Base-by-base conservation (phyloP, 2,797 vertebrate species). In the Microchirus variegatus region DNA sequence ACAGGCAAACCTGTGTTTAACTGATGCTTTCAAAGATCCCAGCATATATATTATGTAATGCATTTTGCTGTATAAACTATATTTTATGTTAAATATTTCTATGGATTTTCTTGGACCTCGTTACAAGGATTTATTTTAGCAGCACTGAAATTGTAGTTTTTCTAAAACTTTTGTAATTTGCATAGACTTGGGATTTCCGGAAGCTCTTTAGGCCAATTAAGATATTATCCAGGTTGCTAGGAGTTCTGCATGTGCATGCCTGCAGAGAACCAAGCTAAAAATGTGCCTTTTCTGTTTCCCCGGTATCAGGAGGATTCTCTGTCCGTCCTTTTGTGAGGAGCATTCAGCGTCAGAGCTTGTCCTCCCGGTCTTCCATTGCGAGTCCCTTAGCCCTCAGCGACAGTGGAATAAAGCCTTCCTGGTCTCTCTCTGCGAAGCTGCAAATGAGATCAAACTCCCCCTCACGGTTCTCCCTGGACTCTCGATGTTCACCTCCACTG, bases 291-390 rank as follows among this genome's bases (percentile, higher is more conserved):
- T 52, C 8, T 14, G 1, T 47, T 70, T 67, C 17, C 38, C 61
- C 57, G 2, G 81, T 78, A 80, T 63, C 59, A 98, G 98, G 98
- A 69, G 98, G 98, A 44, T 99, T 99, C 90, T 99, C 96, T 0
- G 94, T 96, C 2, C 95, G 97, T 0, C 97, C 98, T 0, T 98
- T 99, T 38, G 97, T 99, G 67, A 92, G 97, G 77, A 98, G 98
- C 19, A 98, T 99, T 41, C 97, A 99, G 48, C 96, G 93, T 13
- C 98, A 99, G 91, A 99, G 96, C 82, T 69, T 93, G 78, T 98
- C 96, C 0, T 96, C 96, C 31, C 87, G 96, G 62, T 98, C 97
- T 0, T 98, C 98, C n/a, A 90, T 98, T 14, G 95, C 96, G 56
- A 99, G 98, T 80, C 98, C 97, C 0, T 88, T 99, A 84, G 94